Evolutionary conservation across 1,140 invertebrate genomes (phyloP), one percentile per base, ranked within the genome.

Genomic region (Bombus confusus): DNA sequence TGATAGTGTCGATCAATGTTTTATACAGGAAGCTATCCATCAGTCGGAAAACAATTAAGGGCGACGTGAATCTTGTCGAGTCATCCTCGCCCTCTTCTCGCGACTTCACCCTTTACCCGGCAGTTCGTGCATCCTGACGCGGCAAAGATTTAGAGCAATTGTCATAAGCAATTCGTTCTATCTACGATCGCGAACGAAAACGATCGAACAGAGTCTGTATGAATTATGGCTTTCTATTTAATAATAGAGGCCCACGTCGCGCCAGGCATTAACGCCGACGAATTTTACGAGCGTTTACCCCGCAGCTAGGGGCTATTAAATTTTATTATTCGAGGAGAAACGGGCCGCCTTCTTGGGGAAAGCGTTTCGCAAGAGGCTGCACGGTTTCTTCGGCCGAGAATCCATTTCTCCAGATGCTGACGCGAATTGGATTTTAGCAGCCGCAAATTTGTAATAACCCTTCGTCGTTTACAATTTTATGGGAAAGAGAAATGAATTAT

Each of bases 251-350:
- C 74, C 15, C 18, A 22, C 31, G 31, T 5, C 31, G 22, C 6
- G 59, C 28, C 10, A 22, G 22, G 5, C 43, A 80, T 85, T 80
- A 85, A 85, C 59, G 59, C n/a, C 6, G 12, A 5, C 3, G 57
- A n/a, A 85, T 80, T 85, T 85, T 85, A 85, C 78, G 83, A 80
- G 43, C 52, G 28, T 85, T 79, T 52, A 73, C 10, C 57, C 57
- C 34, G 69, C 28, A 37, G 52, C 18, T 1, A n/a, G n/a, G 8
- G 34, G 68, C 78, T 68, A 64, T 85, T 85, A 85, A 66, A 78
- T 85, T 85, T 85, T 74, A 85, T 80, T 74, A 34, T 78, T 52
- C 31, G 31, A 71, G 25, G 37, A n/a, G 28, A 57, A 37, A 59
- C 34, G 37, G 39, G 22, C 13, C 18, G 10, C 64, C 25, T 57